Conservation (phyloP, 2,888 invertebrate species). For the Agriopis marginaria region DNA sequence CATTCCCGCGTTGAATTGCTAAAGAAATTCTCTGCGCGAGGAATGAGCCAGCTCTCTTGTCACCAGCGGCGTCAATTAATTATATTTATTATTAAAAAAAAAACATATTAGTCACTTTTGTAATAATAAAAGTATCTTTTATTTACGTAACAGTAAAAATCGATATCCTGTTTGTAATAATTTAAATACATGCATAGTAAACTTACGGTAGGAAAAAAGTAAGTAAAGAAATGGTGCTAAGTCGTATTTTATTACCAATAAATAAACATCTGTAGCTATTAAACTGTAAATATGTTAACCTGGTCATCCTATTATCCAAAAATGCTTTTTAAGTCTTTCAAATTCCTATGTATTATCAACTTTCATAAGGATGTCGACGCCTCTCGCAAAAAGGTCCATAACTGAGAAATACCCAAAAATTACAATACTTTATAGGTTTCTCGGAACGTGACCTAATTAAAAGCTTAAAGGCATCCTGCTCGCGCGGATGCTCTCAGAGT, state of each 20-base stretch:
- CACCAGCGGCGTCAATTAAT: too few relatives aligned
- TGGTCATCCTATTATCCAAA: neutral
- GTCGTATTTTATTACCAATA: neutral
- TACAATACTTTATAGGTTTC: conserved; percentile 42
- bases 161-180: neutral
- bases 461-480: conserved; percentile 36
- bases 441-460: conserved; percentile 43
- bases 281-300: conserved; percentile 5
- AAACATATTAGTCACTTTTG: too few relatives aligned
- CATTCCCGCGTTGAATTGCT: too few relatives aligned
- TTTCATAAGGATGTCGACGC: conserved; percentile 20
- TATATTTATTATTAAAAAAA: too few relatives aligned
- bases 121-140: too few relatives aligned
- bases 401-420: conserved; percentile 29
- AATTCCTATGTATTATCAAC: conserved; percentile 4
- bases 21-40: too few relatives aligned
- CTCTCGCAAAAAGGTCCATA: conserved; percentile 25
- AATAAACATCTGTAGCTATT: conserved; percentile 4
- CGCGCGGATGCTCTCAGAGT: conserved; percentile 32
- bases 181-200: too few relatives aligned
- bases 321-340: conserved; percentile 4
- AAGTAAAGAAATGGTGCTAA: neutral
- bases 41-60: too few relatives aligned
- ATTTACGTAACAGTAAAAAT: too few relatives aligned
- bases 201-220: too few relatives aligned